phyloP scores from a whole-genome alignment of 2,113 vertebrate genomes.

The Catharus bicknelli region DNA sequence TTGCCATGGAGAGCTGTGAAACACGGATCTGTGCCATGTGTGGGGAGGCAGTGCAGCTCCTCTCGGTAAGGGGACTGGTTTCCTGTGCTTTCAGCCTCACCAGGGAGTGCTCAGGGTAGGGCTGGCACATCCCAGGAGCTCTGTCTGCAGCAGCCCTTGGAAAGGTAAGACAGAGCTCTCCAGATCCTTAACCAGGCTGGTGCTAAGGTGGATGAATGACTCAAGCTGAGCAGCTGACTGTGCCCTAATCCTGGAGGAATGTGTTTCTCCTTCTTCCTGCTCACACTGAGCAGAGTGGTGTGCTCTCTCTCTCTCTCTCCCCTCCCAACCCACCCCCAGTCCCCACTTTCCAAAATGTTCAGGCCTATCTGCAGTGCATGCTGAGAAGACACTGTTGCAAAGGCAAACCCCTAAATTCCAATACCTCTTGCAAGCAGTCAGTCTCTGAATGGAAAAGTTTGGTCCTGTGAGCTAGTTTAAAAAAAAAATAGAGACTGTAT shows the following conservation, averaged over 20 bases:
- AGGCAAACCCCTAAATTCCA: slow-evolving; percentile 35
- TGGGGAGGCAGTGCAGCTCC: background rate
- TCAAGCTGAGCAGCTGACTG: slow-evolving; percentile 12
- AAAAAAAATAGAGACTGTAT: slow-evolving; percentile 74
- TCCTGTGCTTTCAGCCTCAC: slow-evolving; percentile 20
- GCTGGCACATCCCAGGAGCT: slow-evolving; percentile 11
- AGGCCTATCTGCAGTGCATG: slow-evolving; percentile 25
- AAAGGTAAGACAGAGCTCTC: slow-evolving; percentile 7
- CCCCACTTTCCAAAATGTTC: background rate
- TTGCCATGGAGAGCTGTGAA: background rate
- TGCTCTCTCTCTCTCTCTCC: background rate
- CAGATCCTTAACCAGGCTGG: slow-evolving; percentile 26
- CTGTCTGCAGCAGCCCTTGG: slow-evolving; percentile 25
- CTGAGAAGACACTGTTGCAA: slow-evolving; percentile 43
- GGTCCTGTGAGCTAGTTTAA: slow-evolving; percentile 73
- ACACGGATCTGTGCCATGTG: background rate
- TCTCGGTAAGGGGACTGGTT: background rate
- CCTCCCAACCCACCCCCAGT: background rate
- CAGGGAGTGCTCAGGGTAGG: background rate
- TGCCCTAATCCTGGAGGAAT: slow-evolving; percentile 57
- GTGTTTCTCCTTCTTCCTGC: slow-evolving; percentile 1
- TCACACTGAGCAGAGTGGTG: background rate
- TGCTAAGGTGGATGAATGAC: slow-evolving; percentile 36
- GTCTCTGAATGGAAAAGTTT: slow-evolving; percentile 70
- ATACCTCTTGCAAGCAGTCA: slow-evolving; percentile 48